Base-by-base conservation (phyloP, 1,140 invertebrate genomes). In the Lineus longissimus region DNA sequence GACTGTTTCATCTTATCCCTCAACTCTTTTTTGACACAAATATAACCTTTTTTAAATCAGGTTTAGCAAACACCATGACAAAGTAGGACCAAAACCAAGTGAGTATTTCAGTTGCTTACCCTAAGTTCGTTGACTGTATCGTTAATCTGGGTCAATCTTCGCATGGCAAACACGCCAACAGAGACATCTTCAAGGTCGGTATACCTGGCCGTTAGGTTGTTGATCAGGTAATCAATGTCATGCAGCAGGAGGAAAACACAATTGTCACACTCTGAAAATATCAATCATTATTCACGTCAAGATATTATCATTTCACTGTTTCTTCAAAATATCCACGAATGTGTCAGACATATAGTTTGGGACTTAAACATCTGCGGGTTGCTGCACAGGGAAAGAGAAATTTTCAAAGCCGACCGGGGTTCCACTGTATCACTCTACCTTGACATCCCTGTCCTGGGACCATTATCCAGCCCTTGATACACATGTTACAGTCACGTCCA, bases 401-500 rank as follows among this genome's bases (percentile, higher is more conserved):
- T n/a, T n/a, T n/a, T n/a, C n/a, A n/a, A n/a, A n/a, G n/a, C n/a
- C n/a, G n/a, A n/a, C n/a, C n/a, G n/a, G n/a, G n/a, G n/a, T n/a
- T n/a, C n/a, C n/a, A 36, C 6, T 7, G 4, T 7, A 36, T 36
- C 4, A 7, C 15, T 36, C 73, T 71, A 83, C 82, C 76, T 70
- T 76, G 73, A 70, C 83, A 85, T 7, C 83, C 83, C 63, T 75
- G 36, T 22, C 87, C 85, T 41, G 87, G 86, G 11, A 90, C 86
- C 64, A 90, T 83, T 0, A 90, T 87, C 87, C 89, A 94, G 71
- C 94, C 86, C 70, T 90, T 85, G 0, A 94, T 92, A 81, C 97
- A 99, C 4, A 89, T 87, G 70, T 98, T 94, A 80, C 97, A 99
- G 74, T 93, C 94, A 72, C 93, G 90, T 0, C 97, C 97, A 43